These are phyloP conservation scores for Kradibia gibbosae DNA, from an alignment of 1,140 invertebrate species.

Conservation along the genomic window DNA sequence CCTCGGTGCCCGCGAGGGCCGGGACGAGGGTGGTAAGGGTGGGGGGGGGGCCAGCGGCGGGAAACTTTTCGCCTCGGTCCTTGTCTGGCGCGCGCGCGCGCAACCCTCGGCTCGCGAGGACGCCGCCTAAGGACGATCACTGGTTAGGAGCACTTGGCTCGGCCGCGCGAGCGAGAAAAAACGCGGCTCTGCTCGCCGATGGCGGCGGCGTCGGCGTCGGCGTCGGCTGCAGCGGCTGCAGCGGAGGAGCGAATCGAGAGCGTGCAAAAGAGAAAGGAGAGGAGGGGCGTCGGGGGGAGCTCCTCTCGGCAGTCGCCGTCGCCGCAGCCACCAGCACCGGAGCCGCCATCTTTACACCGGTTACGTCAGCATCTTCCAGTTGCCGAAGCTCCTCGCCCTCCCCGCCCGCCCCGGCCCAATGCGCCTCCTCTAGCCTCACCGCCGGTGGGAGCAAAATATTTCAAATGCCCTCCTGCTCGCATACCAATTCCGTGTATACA, in stretches of 20 bases:
- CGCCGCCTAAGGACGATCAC: too few relatives aligned
- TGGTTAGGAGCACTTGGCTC: too few relatives aligned
- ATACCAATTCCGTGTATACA: constrained; percentile 11
- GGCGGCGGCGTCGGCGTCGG: not conserved
- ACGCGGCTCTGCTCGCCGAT: not conserved
- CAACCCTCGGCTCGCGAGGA: too few relatives aligned
- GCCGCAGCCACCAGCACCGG: too few relatives aligned
- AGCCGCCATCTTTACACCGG: constrained; percentile 62
- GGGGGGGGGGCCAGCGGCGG: too few relatives aligned
- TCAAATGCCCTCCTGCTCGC: constrained; percentile 63
- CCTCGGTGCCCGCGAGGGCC: too few relatives aligned
- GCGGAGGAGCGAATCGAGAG: constrained; percentile 3
- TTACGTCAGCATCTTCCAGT: constrained; percentile 71
- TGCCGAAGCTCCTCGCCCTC: constrained; percentile 55
- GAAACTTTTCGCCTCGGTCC: too few relatives aligned
- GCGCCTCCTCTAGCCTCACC: constrained; percentile 35
- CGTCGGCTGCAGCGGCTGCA: not conserved
- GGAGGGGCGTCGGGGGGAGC: not conserved
- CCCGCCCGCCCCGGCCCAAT: too few relatives aligned
- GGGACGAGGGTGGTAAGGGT: too few relatives aligned
- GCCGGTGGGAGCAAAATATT: constrained; percentile 67
- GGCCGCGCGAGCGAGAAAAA: not conserved
- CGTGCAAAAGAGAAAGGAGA: constrained; percentile 21
- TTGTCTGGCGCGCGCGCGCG: too few relatives aligned
- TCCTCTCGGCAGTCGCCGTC: not conserved